Evolutionary conservation across 1,140 invertebrate genomes (phyloP).

Genomic region (Drosophila tropicalis): DNA sequence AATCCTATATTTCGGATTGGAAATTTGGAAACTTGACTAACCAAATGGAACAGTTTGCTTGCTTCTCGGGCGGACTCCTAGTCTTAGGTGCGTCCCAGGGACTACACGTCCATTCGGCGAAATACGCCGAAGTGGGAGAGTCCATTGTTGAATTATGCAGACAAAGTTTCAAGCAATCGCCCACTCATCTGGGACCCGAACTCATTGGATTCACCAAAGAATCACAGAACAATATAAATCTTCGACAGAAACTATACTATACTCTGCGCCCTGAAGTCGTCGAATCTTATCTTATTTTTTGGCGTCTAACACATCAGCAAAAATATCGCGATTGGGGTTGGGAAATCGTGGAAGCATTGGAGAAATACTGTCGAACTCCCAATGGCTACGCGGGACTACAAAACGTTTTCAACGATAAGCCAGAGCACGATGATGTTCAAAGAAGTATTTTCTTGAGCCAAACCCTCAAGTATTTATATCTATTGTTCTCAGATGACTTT

Average conservation of each 20-base stretch:
- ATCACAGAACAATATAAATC: conserved; percentile 90
- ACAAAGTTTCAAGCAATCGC: conserved; percentile 94
- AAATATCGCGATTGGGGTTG: conserved; percentile 99
- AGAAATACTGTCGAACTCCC: conserved; percentile 95
- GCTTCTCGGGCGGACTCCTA: conserved; percentile 97
- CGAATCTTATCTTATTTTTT: conserved; percentile 98
- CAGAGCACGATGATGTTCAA: conserved; percentile 97
- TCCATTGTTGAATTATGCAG: conserved; percentile 97
- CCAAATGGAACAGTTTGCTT: conserved; percentile 99
- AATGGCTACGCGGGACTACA: conserved; percentile 95
- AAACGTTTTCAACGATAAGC: conserved; percentile 92
- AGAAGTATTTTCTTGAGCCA: conserved; percentile 99
- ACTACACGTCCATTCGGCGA: conserved; percentile 85
- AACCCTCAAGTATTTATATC: conserved; percentile 92
- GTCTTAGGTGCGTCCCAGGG: conserved; percentile 92
- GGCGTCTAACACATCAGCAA: conserved; percentile 96
- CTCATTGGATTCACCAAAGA: conserved; percentile 86
- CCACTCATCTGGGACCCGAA: conserved; percentile 95
- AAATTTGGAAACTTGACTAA: conserved; percentile 95
- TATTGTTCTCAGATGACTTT: conserved; percentile 97
- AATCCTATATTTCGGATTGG: conserved; percentile 95
- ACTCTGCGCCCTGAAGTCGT: conserved; percentile 97
- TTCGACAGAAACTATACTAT: conserved; percentile 94
- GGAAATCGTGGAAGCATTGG: conserved; percentile 96
- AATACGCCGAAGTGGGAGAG: conserved; percentile 93